phyloP scores from a whole-genome alignment of 2,888 invertebrate species.

The Lithosia quadra region DNA sequence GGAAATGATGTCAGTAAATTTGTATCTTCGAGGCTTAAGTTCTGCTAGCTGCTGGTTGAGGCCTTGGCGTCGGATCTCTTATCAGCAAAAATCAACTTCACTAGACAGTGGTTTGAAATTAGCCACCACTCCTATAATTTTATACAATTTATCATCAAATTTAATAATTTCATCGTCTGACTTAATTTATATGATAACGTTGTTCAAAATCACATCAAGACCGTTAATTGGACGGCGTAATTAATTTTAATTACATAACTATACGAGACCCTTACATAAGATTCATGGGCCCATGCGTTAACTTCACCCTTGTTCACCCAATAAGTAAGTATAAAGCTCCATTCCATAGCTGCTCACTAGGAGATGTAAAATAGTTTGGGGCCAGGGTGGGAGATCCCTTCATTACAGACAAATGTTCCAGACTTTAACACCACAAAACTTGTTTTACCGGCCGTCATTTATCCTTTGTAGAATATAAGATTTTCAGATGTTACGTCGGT shows the following conservation, averaged over 20 bases:
- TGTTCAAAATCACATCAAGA: neutral
- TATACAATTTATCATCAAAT: neutral
- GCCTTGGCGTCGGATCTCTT: too few species aligned
- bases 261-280: neutral
- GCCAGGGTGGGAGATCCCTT: slow-evolving; percentile 22
- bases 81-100: too few species aligned
- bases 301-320: slow-evolving; percentile 15
- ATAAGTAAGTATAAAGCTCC: slow-evolving; percentile 18
- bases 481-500: slow-evolving; percentile 1
- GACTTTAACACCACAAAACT: slow-evolving; percentile 40
- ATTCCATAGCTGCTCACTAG: slow-evolving; percentile 29
- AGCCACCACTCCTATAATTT: too few species aligned
- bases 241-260: slow-evolving; percentile 1
- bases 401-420: slow-evolving; percentile 42
- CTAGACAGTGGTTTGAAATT: too few species aligned
- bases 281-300: slow-evolving; percentile 7
- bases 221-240: slow-evolving; percentile 2
- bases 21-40: too few species aligned
- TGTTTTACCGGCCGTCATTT: slow-evolving; percentile 28
- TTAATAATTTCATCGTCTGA: neutral
- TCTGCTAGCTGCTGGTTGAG: too few species aligned
- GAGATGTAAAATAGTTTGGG: slow-evolving; percentile 40
- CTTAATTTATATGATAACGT: neutral
- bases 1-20: neutral
- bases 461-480: slow-evolving; percentile 13